Base-by-base conservation (phyloP, 2,888 invertebrate species). In the Protophormia terraenovae region DNA sequence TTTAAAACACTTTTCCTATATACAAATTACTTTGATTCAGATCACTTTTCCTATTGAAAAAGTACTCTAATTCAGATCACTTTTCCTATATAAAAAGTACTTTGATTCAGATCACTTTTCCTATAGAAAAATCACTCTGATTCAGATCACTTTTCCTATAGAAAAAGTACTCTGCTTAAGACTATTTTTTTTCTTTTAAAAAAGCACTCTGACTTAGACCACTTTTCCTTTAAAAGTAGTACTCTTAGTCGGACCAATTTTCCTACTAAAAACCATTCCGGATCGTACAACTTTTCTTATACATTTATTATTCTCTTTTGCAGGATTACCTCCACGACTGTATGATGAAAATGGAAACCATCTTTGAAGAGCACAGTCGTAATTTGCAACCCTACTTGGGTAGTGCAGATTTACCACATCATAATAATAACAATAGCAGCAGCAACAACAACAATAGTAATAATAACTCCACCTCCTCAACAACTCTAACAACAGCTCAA, bases 311-410 rank as follows among this genome's bases (percentile, higher is more conserved):
- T 83, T 81, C 87, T 90, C 90, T 87, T 88, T 94, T 93, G 0
- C 93, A 97, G 97, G 97, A 97, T 88, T 96, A 96, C 89, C 94
- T 97, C 53, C 95, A 95, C 88, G 95, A 95, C 75, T 97, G 97
- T 91, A 94, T 96, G 90, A 94, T 95, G 89, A 96, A 96, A 92
- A 95, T 97, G 91, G 97, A 97, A 91, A 94, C 94, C 88, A 96
- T 96, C 95, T 95, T 97, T 86, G 94, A 95, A 89, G 94, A 93
- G 86, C 92, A 92, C 86, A 90, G 91, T 87, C 90, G 90, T 22
- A 90, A 89, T 72, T 77, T 92, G 73, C 89, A 90, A 80, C 89
- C 90, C 2, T 90, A 88, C 75, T 80, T 90, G 78, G 88, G 89
- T 58, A 88, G 84, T 62, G 86, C 87, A 75, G 89, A 91, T 50